Conservation (phyloP, 1,140 invertebrate genomes). For the Anoplolepis gracilipes region DNA sequence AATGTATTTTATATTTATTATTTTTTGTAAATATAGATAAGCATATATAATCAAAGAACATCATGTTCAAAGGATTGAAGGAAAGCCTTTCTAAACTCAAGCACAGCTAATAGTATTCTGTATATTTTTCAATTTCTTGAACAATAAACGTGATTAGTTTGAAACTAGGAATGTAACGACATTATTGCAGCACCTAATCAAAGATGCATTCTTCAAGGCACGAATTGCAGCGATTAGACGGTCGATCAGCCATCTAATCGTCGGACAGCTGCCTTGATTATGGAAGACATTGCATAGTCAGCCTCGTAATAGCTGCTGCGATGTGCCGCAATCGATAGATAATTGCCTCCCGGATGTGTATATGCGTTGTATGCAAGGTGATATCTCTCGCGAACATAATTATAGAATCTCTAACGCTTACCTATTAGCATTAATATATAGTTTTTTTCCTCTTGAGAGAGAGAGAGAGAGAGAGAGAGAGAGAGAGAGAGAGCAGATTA, state of each 20-base stretch:
- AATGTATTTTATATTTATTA: not conserved
- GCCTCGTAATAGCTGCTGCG: conserved; percentile 9
- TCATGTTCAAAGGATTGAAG: not conserved
- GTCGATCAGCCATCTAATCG: conserved; percentile 40
- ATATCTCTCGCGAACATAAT: conserved; percentile 12
- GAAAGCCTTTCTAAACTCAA: not conserved
- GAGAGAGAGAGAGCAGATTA: conserved; percentile 21
- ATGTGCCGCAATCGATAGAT: conserved; percentile 42
- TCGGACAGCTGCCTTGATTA: conserved; percentile 41
- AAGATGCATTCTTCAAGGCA: conserved; percentile 2
- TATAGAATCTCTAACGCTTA: not conserved
- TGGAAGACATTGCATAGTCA: conserved; percentile 1
- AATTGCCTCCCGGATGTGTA: conserved; percentile 43
- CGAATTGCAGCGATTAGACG: conserved; percentile 49
- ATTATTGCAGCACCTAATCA: not conserved
- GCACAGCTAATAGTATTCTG: not conserved
- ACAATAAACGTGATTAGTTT: not conserved
- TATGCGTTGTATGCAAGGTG: conserved; percentile 6
- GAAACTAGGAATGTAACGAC: not conserved
- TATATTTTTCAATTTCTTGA: not conserved
- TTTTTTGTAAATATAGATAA: not conserved
- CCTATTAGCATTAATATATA: not conserved
- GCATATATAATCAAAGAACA: no score
- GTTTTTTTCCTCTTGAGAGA: not conserved
- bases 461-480: no score